Base-by-base conservation (phyloP, 2,888 invertebrate species). In the Petrophora chlorosata region DNA sequence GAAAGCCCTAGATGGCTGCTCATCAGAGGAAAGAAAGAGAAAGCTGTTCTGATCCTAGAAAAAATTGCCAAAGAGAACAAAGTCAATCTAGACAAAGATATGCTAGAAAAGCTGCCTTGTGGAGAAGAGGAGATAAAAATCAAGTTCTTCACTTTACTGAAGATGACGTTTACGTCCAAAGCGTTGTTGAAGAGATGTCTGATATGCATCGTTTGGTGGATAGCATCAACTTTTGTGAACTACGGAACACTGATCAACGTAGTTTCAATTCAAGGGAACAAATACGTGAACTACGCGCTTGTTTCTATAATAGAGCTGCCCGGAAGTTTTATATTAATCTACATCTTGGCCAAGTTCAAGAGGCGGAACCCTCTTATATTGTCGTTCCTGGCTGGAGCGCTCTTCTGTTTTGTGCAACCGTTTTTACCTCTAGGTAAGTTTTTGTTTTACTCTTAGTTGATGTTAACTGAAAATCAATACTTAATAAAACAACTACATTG, bases 1-100 rank as follows among this genome's bases (percentile, higher is more conserved):
- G 95, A 95, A 79, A 95, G 95, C 39, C 91, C 94, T 12, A 90
- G 96, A 65, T 96, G 96, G 96, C 85, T 96, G 4, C 76, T 95
- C 9, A 93, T 93, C 12, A 93, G 94, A 70, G 93, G 93, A 2
- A 90, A 92, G 53, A 91, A 92, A 51, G 91, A 93, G 0, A 88
- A 93, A 67, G 95, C 95, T 0, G 87, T 92, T 45, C 71, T 69
- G 1, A 91, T 94, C n/a, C 76, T 95, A 34, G 80, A 90, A 8
- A 92, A 90, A 58, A 92, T 94, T 10, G 93, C 95, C 0, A 86
- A 85, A 45, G 77, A 63, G 15, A 88, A 85, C 36, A 80, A 81
- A 30, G 63, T 82, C 0, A 58, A 72, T 23, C 5, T 87, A 0
- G 80, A 86, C 2, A 67, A 67, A 40, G 63, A 59, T 1, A 48